Evolutionary conservation across 2,888 invertebrate genomes (phyloP), one percentile per base, ranked within the genome.

Genomic region (Lacanobia oleracea): DNA sequence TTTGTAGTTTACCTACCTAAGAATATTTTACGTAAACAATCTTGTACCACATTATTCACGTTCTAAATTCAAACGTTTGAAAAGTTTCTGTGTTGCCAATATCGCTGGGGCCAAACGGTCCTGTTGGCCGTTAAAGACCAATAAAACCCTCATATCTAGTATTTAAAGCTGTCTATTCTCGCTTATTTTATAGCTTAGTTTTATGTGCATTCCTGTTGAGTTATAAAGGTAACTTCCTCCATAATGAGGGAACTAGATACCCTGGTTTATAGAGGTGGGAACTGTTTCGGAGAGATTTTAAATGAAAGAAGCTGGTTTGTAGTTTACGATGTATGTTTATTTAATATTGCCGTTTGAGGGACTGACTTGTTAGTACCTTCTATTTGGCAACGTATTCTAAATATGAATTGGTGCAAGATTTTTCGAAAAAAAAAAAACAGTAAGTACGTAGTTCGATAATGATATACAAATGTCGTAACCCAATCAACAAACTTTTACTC

Each of bases 91-190:
- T 48, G 62, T 59, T 74, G 76, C 69, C 83, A 83, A 74, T 63
- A 57, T 53, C 45, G 43, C 37, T 21, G 51, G 14, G 60, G 63
- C 79, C 72, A 79, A 85, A 83, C 74, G 69, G 67, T 48, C 43
- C 48, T 18, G 33, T 12, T 2, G 14, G 69, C 43, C 37, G 53
- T 82, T 68, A 79, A 83, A 73, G 14, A 16, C 40, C 63, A 57
- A 80, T 82, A 85, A 82, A 72, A 74, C 43, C 50, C 33, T 63
- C 57, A 76, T 72, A 82, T 54, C 59, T 61, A 60, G 59, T 73
- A 72, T 63, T 79, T 76, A 61, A 61, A 61, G 37, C 43, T 21
- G 40, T 33, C 70, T 70, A 50, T 67, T 51, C 59, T 60, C 23
- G 51, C 67, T 33, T 63, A 57, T 10, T 67, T 71, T 68, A 67